Conservation (phyloP, 2,113 vertebrate genomes). For the Oplegnathus fasciatus region DNA sequence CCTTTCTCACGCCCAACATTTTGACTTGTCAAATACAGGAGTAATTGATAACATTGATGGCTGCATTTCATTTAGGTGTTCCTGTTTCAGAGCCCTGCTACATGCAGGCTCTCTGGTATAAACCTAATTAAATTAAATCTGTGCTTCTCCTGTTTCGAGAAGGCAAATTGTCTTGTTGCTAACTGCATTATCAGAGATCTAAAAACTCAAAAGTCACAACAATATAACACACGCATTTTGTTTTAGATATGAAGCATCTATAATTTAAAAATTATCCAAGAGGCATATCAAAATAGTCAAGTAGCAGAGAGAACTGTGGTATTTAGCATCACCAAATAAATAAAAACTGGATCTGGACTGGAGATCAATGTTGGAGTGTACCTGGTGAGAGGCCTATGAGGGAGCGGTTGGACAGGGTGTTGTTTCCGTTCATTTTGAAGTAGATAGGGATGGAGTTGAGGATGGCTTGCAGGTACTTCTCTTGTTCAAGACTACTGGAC, state of each 20-base stretch:
- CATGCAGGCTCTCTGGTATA: neutral
- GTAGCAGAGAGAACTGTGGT: neutral
- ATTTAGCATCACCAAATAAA: neutral
- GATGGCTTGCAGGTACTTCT: conserved; percentile 97
- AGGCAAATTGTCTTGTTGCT: neutral
- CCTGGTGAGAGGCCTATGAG: conserved; percentile 94
- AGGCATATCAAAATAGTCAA: neutral
- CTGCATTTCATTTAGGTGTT: conserved; percentile 12
- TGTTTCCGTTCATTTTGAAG: conserved; percentile 91
- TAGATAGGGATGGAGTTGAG: conserved; percentile 92
- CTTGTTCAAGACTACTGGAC: conserved; percentile 97
- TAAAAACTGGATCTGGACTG: neutral
- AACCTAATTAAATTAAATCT: neutral
- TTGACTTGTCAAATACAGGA: conserved; percentile 3
- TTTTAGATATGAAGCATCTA: neutral
- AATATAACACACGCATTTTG: neutral
- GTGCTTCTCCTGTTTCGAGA: neutral
- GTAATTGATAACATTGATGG: conserved; percentile 36
- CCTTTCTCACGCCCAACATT: conserved; percentile 34
- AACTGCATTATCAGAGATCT: neutral
- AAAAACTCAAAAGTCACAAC: neutral
- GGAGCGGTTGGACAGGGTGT: conserved; percentile 90
- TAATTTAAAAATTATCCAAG: neutral
- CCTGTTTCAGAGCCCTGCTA: neutral
- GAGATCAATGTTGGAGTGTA: conserved; percentile 72